Evolutionary conservation across 2,113 vertebrate species (phyloP), one percentile per base, ranked within the genome.

Genomic region (Barnardius zonarius): DNA sequence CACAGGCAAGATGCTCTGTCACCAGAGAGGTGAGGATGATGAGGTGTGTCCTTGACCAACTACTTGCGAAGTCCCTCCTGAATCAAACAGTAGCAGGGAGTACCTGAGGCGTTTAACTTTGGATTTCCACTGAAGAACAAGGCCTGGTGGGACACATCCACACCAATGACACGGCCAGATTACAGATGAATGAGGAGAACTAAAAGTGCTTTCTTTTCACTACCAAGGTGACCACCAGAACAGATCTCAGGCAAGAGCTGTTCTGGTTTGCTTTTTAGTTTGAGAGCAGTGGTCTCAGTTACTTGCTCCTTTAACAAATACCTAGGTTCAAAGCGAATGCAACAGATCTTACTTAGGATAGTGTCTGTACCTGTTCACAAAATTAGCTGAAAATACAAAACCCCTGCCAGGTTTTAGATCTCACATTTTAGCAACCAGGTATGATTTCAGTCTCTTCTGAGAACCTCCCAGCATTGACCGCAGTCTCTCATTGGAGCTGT

Each of bases 121-220:
- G 51, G 77, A 48, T 22, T 86, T 33, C 31, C 37, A 59, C 76
- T 7, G 17, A 39, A 84, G 61, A 78, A 35, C 35, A 37, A 43
- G 73, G 37, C n/a, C 2, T 0, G 7, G 44, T 11, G 24, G 67
- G 75, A 44, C 43, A 72, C 1, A 0, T 24, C 20, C n/a, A 27
- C 33, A 35, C 18, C 35, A 22, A 1, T 0, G 25, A 31, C 0
- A 51, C 0, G 0, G 39, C 20, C 44, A 28, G 35, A 44, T 2
- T 30, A 6, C 49, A 37, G 57, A 10, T 3, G 2, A 35, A 37
- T 0, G 5, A 68, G 22, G 24, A 44, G 27, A 67, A 68, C 22
- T 15, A 1, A 55, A 66, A 0, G 5, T 7, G 35, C 25, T 44
- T 30, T 27, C 13, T 67, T 67, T 51, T 43, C 17, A 1, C 24